phyloP scores from a whole-genome alignment of 2,888 invertebrate genomes.

The Lycia hirtaria region DNA sequence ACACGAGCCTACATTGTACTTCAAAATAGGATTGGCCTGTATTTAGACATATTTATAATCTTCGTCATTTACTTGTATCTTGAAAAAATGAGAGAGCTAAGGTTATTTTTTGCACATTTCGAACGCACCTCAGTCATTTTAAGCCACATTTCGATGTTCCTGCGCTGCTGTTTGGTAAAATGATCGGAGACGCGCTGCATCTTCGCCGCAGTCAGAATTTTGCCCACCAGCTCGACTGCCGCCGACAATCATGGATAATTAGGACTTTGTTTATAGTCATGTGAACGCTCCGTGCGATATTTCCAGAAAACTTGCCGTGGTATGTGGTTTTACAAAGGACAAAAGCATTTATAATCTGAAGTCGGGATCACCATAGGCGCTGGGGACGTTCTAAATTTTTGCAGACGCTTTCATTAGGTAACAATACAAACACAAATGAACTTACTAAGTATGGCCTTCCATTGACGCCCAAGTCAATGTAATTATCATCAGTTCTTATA shows the following conservation, averaged over 20 bases:
- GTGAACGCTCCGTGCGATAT: not conserved
- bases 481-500: no score
- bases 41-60: no score
- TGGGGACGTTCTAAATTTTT: no score
- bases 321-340: not conserved
- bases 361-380: no score
- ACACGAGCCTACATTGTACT: no score
- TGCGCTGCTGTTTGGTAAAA: conserved; percentile 98
- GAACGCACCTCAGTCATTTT: conserved; percentile 94
- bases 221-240: conserved; percentile 98
- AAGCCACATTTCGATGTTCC: conserved; percentile 98
- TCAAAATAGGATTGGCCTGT: no score
- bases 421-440: no score
- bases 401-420: no score
- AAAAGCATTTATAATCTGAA: no score
- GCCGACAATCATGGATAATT: conserved; percentile 46
- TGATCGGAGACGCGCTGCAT: conserved; percentile 99
- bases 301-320: not conserved
- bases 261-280: not conserved
- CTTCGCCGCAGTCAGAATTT: conserved; percentile 96
- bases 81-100: not conserved
- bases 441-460: no score
- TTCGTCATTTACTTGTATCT: no score
- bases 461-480: no score
- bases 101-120: not conserved